Percentiles rank a stretch among this genome's conserved stretches.
Evolutionary conservation across 1,140 invertebrate genomes (phyloP).

Genomic region (Nylanderia fulva): DNA sequence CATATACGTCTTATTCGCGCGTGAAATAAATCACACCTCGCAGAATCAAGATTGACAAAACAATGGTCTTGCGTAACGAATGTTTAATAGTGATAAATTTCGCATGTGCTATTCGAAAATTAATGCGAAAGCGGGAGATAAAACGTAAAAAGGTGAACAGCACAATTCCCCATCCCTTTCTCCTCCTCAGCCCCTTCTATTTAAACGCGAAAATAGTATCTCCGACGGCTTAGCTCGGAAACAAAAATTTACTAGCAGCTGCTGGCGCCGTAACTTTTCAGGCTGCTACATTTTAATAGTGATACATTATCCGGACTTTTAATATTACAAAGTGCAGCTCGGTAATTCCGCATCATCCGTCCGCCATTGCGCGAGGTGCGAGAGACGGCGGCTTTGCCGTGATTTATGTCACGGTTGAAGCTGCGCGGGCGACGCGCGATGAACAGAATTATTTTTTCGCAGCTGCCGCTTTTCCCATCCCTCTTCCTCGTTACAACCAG

Average conservation of each 20-base stretch:
- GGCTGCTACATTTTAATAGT: conserved; percentile 57
- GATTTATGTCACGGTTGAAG: conserved; percentile 57
- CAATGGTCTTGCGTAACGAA: conserved; percentile 5
- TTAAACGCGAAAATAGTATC: conserved; percentile 52
- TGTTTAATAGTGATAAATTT: conserved; percentile 55
- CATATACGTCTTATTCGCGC: not conserved
- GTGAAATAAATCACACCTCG: conserved; percentile 19
- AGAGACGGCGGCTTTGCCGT: conserved; percentile 32
- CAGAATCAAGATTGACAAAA: conserved; percentile 14
- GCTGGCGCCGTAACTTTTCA: conserved; percentile 34
- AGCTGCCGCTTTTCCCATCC: conserved; percentile 20
- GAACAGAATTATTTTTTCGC: conserved; percentile 58
- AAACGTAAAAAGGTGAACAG: conserved; percentile 22
- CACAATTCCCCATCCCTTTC: not conserved
- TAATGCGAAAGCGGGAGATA: conserved; percentile 22
- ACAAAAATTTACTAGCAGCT: conserved; percentile 59
- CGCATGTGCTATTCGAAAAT: conserved; percentile 10
- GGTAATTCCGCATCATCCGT: conserved; percentile 64
- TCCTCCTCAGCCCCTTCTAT: not conserved
- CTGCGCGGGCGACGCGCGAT: conserved; percentile 38
- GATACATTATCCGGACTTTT: conserved; percentile 60
- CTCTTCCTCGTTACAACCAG: conserved; percentile 40
- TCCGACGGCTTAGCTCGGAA: conserved; percentile 28
- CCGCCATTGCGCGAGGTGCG: conserved; percentile 46
- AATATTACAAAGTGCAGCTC: conserved; percentile 65